Conservation (phyloP, 35 echinoderm and acorn worm species). For the Anneissia japonica region DNA sequence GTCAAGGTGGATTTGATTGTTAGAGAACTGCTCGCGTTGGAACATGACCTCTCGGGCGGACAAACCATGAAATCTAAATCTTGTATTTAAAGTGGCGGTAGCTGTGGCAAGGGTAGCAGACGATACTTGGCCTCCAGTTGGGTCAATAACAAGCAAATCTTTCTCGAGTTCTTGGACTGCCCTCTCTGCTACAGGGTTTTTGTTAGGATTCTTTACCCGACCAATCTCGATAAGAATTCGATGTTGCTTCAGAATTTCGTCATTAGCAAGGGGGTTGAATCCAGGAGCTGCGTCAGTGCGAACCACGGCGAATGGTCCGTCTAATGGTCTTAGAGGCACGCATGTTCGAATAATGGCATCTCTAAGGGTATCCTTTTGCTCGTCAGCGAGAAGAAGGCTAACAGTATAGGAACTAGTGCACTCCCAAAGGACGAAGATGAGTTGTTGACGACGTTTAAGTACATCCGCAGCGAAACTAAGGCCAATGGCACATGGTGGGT, state of each 20-base stretch:
- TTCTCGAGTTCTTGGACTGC: conserved; percentile 56
- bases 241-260: conserved; percentile 20
- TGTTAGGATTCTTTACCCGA: conserved; percentile 51
- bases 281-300: not conserved
- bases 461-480: no score
- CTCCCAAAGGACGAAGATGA: no score
- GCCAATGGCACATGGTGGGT: no score
- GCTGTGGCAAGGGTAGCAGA: conserved; percentile 23
- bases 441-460: no score
- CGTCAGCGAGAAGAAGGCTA: no score
- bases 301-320: not conserved
- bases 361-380: no score
- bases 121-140: conserved; percentile 28
- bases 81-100: conserved; percentile 29
- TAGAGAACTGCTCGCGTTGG: conserved; percentile 65
- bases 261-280: not conserved
- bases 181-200: conserved; percentile 58
- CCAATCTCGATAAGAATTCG: conserved; percentile 46
- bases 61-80: conserved; percentile 36
- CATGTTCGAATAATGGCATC: not conserved
- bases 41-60: conserved; percentile 55
- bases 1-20: conserved; percentile 35
- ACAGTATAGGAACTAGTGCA: no score
- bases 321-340: not conserved
- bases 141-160: no score